Evolutionary conservation across 2,113 vertebrate genomes (phyloP).

Genomic region (Phylloscopus whistleri): DNA sequence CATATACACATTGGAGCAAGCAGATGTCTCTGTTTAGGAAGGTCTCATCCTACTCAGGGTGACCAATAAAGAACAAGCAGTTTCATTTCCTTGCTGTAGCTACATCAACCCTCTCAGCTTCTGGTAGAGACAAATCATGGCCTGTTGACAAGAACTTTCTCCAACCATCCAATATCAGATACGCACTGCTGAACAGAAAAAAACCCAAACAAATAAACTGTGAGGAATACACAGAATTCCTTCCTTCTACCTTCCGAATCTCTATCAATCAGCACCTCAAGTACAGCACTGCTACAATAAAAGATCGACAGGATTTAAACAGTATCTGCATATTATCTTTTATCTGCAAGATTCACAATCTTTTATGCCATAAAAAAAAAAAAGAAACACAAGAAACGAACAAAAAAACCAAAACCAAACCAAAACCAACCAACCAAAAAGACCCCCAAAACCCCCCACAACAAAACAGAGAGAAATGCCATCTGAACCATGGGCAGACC

Average conservation of each 20-base stretch:
- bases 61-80: background rate
- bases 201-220: background rate
- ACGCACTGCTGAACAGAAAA: background rate
- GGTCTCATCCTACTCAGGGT: background rate
- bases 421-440: background rate
- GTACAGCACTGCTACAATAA: background rate
- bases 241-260: background rate
- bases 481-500: background rate
- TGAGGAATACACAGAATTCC: background rate
- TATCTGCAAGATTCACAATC: background rate
- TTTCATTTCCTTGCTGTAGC: background rate
- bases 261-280: background rate
- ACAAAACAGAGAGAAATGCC: background rate
- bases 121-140: rapidly evolving
- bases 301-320: background rate
- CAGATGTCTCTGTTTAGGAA: background rate
- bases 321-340: background rate
- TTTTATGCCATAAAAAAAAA: background rate
- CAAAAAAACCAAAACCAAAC: background rate
- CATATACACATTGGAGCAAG: background rate
- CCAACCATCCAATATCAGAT: background rate
- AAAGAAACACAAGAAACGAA: background rate
- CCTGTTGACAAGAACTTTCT: background rate
- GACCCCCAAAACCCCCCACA: too few species aligned
- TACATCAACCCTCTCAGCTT: background rate